Evolutionary conservation across 2,888 invertebrate genomes (phyloP).

Genomic region (Cephus sareptanus): DNA sequence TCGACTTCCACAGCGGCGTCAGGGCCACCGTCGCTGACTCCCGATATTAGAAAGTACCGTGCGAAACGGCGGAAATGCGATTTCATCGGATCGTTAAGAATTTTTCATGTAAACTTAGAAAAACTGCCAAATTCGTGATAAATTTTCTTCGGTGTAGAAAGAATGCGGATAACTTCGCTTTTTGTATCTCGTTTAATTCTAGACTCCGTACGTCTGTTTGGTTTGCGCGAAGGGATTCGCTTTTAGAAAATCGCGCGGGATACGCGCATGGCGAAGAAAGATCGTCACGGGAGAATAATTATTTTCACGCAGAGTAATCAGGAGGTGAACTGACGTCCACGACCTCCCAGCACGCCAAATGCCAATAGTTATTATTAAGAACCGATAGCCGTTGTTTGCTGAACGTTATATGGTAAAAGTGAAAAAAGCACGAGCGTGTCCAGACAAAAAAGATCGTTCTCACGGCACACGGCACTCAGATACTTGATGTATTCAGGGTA

Average conservation of each 20-base stretch:
- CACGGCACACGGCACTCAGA: constrained; percentile 4
- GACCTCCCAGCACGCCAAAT: constrained; percentile 3
- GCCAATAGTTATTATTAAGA: background rate
- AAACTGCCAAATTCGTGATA: background rate
- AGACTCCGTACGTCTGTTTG: background rate
- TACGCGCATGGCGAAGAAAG: background rate
- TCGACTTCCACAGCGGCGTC: constrained; percentile 3
- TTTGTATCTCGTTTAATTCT: no score
- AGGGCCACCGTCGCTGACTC: constrained; percentile 1
- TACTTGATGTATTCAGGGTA: background rate
- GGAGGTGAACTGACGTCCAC: background rate
- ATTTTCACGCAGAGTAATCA: constrained; percentile 40
- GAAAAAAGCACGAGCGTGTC: background rate
- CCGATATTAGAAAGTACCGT: constrained; percentile 6
- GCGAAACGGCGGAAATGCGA: constrained; percentile 1
- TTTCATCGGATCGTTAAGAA: constrained; percentile 1
- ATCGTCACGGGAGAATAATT: constrained; percentile 31
- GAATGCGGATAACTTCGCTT: background rate
- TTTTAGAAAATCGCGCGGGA: background rate
- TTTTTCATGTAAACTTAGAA: background rate
- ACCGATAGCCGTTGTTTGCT: background rate
- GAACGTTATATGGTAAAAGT: constrained; percentile 1
- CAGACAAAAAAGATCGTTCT: constrained; percentile 1
- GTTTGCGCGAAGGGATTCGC: background rate
- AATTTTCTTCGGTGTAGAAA: background rate